Evolutionary conservation across 2,797 vertebrate genomes (phyloP).

Genomic region (Melanotaenia nigrans): DNA sequence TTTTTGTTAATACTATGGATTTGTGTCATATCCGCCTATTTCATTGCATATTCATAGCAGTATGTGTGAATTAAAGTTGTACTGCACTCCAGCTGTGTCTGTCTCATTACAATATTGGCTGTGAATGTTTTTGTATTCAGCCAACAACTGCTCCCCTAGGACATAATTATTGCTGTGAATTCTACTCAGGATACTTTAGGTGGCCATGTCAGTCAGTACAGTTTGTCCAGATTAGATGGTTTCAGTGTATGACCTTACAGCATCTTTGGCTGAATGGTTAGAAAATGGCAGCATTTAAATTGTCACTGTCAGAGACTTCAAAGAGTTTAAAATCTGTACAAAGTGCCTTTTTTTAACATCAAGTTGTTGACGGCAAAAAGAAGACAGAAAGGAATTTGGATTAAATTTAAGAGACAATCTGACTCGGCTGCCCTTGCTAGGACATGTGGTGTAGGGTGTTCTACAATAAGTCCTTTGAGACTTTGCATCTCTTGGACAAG

Average conservation of each 20-base stretch:
- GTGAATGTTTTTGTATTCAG: background rate
- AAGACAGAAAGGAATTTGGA: slow-evolving; percentile 28
- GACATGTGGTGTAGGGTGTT: slow-evolving; percentile 41
- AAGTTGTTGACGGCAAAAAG: background rate
- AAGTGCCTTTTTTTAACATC: slow-evolving; percentile 2
- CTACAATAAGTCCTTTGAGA: slow-evolving; percentile 55
- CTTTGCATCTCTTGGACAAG: slow-evolving; percentile 62
- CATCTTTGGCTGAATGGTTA: background rate
- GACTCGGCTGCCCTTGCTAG: slow-evolving; percentile 59
- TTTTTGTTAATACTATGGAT: background rate
- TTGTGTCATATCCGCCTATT: background rate
- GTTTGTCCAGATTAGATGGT: background rate
- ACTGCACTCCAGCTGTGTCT: background rate
- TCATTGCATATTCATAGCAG: background rate
- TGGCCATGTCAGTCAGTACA: background rate
- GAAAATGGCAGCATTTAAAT: background rate
- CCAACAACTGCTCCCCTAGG: background rate
- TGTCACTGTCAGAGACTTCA: background rate
- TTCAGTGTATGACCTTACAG: background rate
- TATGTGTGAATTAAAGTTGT: background rate
- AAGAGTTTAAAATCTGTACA: background rate
- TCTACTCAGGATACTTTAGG: background rate
- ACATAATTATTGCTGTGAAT: background rate
- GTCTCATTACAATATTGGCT: background rate
- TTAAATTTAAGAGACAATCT: slow-evolving; percentile 53